Evolutionary conservation across 2,113 vertebrate genomes (phyloP).

Genomic region (Macquaria ambigua): DNA sequence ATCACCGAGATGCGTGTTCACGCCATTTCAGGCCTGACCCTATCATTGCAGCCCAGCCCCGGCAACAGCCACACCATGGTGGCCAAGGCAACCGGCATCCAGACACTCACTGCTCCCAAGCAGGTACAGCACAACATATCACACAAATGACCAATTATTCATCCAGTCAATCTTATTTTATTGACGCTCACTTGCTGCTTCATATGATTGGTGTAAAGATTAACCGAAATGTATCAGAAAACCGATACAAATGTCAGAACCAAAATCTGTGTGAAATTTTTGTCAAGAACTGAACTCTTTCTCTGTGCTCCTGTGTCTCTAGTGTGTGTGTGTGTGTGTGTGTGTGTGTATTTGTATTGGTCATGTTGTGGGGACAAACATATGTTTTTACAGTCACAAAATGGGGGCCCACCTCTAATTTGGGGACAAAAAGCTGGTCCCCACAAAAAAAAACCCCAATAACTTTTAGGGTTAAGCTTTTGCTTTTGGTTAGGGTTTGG

Average conservation of each 20-base stretch:
- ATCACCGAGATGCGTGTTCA: slow-evolving; percentile 93
- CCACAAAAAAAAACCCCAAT: too few relatives aligned
- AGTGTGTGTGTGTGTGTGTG: not conserved
- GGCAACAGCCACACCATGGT: slow-evolving; percentile 98
- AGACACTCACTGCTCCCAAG: slow-evolving; percentile 91
- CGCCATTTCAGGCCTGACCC: slow-evolving; percentile 90
- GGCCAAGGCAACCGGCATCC: slow-evolving; percentile 91
- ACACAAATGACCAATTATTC: not conserved
- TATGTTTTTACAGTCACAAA: not conserved
- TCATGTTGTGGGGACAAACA: not conserved
- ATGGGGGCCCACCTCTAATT: not conserved
- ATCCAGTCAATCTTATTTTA: not conserved
- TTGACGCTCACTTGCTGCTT: not conserved
- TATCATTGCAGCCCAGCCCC: slow-evolving; percentile 93
- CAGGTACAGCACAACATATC: slow-evolving; percentile 85
- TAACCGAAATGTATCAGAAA: not conserved
- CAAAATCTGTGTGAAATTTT: too few relatives aligned
- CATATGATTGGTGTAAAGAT: not conserved
- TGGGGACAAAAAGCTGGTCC: not conserved
- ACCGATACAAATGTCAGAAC: too few relatives aligned
- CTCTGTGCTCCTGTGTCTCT: not conserved
- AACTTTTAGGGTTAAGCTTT: not conserved
- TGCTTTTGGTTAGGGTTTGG: not conserved
- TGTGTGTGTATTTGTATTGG: not conserved
- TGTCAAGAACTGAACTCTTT: not conserved